These are phyloP conservation scores for Palythoa heliodiscus DNA, from an alignment of 92 coral and sea anemone species.

Conservation along the genomic window DNA sequence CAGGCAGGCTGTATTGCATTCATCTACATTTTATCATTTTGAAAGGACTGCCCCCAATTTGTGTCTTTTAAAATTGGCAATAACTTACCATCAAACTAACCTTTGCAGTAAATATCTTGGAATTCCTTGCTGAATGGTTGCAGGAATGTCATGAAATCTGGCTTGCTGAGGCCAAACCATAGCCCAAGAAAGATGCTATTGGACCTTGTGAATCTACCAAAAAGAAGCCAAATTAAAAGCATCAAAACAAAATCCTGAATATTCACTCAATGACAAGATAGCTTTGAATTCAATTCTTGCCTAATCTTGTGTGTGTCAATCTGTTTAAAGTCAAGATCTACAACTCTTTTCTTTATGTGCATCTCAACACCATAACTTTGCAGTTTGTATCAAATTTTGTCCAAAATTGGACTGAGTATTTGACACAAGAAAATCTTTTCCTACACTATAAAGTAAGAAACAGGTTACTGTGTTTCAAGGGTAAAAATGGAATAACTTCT, in stretches of 20 bases:
- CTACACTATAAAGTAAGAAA: too few relatives aligned
- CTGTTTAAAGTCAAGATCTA: too few relatives aligned
- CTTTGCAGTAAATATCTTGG: slow-evolving; percentile 52
- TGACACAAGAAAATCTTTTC: too few relatives aligned
- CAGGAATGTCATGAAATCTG: slow-evolving; percentile 58
- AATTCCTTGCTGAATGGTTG: slow-evolving; percentile 52
- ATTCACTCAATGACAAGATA: background rate
- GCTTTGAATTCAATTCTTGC: background rate
- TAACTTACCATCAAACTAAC: slow-evolving; percentile 11
- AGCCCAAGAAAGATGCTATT: slow-evolving; percentile 57
- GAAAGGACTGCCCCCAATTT: background rate
- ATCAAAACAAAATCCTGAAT: background rate
- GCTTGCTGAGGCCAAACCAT: slow-evolving; percentile 55
- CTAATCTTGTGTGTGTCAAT: too few relatives aligned
- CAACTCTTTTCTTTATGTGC: too few relatives aligned
- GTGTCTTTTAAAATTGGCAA: background rate
- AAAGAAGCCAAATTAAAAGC: background rate
- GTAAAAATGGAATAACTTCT: too few relatives aligned
- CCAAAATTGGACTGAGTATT: too few relatives aligned
- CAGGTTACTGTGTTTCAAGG: too few relatives aligned
- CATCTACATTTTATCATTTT: background rate
- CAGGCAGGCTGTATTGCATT: too few relatives aligned
- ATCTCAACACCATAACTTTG: too few relatives aligned
- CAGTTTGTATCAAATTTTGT: too few relatives aligned
- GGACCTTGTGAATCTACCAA: slow-evolving; percentile 38